Conservation (phyloP, 2,888 invertebrate species). For the Eledona agricola region DNA sequence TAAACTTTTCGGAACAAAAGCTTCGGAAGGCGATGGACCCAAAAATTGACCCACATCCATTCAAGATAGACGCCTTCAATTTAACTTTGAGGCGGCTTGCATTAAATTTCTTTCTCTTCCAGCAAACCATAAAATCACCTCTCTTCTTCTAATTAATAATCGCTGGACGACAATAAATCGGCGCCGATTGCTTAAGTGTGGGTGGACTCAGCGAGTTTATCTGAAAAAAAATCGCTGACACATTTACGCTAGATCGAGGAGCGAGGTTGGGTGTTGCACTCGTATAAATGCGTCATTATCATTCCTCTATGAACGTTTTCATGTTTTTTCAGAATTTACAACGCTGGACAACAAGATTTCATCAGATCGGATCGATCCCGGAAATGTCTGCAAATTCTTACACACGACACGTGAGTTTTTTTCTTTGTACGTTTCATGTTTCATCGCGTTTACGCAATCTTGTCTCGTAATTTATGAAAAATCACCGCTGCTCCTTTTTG, state of each 20-base stretch:
- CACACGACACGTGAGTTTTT: too few species aligned
- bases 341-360: too few species aligned
- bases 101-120: constrained; percentile 4
- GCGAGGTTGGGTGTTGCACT: constrained; percentile 11
- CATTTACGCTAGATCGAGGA: constrained; percentile 13
- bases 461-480: too few species aligned
- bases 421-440: too few species aligned
- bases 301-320: constrained; percentile 20
- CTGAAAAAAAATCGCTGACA: constrained; percentile 12
- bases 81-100: constrained; percentile 8
- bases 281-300: constrained; percentile 25
- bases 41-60: constrained; percentile 23
- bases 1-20: constrained; percentile 24
- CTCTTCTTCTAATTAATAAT: constrained; percentile 1
- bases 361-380: not conserved
- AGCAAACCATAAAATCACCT: not conserved
- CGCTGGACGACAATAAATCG: not conserved
- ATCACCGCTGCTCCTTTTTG: too few species aligned
- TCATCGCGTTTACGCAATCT: too few species aligned
- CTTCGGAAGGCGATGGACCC: constrained; percentile 14
- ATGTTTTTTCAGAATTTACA: constrained; percentile 21
- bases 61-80: constrained; percentile 11
- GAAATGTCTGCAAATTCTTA: not conserved
- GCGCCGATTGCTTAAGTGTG: not conserved
- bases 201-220: constrained; percentile 4